phyloP scores from a whole-genome alignment of 2,113 vertebrate species.

The Oryzias woworae region DNA sequence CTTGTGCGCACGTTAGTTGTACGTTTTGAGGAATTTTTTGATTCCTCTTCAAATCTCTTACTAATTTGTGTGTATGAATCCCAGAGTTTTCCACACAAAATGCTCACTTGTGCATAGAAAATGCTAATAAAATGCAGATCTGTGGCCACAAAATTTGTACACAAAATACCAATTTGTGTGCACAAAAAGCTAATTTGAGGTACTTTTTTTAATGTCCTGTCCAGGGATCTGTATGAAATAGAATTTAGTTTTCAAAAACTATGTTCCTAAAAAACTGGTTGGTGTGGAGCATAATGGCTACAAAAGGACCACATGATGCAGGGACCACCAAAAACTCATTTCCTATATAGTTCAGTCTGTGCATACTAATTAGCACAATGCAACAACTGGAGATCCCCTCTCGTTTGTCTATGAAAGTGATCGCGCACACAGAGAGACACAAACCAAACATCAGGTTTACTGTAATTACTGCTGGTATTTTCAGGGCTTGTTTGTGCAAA shows the following conservation, averaged over 20 bases:
- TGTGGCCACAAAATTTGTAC: too few species aligned
- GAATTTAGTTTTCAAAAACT: conserved; percentile 5
- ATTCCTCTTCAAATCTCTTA: too few species aligned
- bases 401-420: conserved; percentile 37
- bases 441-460: conserved; percentile 53
- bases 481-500: conserved; percentile 79
- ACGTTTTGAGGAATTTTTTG: too few species aligned
- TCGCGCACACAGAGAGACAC: conserved; percentile 30
- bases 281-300: conserved; percentile 20
- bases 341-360: conserved; percentile 36
- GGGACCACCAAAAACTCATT: conserved; percentile 59
- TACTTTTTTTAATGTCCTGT: too few species aligned
- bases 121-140: too few species aligned
- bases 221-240: conserved; percentile 3
- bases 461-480: conserved; percentile 75
- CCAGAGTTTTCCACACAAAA: too few species aligned
- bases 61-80: too few species aligned
- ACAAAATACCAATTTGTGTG: too few species aligned
- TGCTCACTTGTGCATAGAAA: too few species aligned
- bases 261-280: neutral
- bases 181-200: too few species aligned
- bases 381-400: conserved; percentile 47
- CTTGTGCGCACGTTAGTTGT: too few species aligned
- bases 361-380: conserved; percentile 49
- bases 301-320: conserved; percentile 41